Evolutionary conservation across 1,140 invertebrate species (phyloP).

Genomic region (Cydia pomonella): DNA sequence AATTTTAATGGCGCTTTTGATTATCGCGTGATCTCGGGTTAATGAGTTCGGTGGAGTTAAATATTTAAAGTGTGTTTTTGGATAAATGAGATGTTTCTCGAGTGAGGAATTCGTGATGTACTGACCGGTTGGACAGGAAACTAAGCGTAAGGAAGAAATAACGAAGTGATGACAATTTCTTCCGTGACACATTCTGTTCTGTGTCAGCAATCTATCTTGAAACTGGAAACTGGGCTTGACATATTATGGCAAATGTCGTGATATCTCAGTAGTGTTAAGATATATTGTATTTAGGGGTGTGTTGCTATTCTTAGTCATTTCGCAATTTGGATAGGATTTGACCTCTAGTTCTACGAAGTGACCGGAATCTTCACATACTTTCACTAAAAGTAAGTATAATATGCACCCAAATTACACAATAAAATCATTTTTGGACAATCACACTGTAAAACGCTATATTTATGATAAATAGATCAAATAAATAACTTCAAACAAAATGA

Average conservation of each 20-base stretch:
- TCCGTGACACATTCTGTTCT: not conserved
- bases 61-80: conserved; percentile 41
- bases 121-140: not conserved
- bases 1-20: conserved; percentile 54
- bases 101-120: conserved; percentile 22
- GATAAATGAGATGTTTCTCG: conserved; percentile 50
- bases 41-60: conserved; percentile 53
- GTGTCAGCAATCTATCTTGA: not conserved
- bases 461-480: conserved; percentile 54
- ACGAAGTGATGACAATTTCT: not conserved
- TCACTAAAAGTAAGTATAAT: no score
- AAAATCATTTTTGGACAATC: not conserved
- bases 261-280: no score
- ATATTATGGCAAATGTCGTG: not conserved
- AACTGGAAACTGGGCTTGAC: not conserved
- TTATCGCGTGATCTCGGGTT: conserved; percentile 55
- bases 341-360: no score
- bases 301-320: no score
- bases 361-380: no score
- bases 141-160: not conserved
- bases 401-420: not conserved
- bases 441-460: conserved; percentile 34
- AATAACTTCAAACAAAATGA: conserved; percentile 43
- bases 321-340: no score
- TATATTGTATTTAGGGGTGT: no score